Evolutionary conservation across 2,888 invertebrate species (phyloP).

Genomic region (Erebia aethiops): DNA sequence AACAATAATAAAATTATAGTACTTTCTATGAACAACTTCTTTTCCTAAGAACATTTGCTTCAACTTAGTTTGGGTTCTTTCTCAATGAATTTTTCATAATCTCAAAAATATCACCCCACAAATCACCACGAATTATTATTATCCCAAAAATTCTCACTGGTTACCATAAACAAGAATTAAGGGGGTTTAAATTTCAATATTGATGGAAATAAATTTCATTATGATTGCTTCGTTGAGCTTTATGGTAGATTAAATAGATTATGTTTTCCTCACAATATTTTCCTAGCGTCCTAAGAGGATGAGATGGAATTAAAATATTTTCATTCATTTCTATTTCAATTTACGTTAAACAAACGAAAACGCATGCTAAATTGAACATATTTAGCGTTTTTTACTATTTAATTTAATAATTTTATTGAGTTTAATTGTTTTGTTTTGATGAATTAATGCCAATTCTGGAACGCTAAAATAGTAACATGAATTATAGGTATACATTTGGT

Average conservation of each 20-base stretch:
- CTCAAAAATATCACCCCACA: too few relatives aligned
- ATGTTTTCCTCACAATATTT: constrained; percentile 1
- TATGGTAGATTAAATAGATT: not conserved
- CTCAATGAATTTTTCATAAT: not conserved
- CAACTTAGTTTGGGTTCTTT: not conserved
- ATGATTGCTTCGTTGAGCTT: not conserved
- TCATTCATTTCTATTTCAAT: not conserved
- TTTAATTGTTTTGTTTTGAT: too few relatives aligned
- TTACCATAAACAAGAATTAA: not conserved
- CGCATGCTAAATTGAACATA: not conserved
- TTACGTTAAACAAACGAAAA: not conserved
- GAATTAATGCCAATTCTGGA: too few relatives aligned
- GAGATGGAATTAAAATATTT: not conserved
- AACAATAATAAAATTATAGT: constrained; percentile 40
- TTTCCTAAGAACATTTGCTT: not conserved
- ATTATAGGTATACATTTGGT: not conserved
- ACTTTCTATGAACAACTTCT: not conserved
- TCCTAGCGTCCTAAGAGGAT: not conserved
- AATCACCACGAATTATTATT: not conserved
- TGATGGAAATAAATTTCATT: not conserved
- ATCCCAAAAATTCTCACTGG: not conserved
- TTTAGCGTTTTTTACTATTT: not conserved
- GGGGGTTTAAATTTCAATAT: not conserved
- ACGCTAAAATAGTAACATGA: not conserved
- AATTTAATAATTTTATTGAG: too few relatives aligned